Evolutionary conservation across 1,140 invertebrate species (phyloP).

Genomic region (Neuroterus valhalla): DNA sequence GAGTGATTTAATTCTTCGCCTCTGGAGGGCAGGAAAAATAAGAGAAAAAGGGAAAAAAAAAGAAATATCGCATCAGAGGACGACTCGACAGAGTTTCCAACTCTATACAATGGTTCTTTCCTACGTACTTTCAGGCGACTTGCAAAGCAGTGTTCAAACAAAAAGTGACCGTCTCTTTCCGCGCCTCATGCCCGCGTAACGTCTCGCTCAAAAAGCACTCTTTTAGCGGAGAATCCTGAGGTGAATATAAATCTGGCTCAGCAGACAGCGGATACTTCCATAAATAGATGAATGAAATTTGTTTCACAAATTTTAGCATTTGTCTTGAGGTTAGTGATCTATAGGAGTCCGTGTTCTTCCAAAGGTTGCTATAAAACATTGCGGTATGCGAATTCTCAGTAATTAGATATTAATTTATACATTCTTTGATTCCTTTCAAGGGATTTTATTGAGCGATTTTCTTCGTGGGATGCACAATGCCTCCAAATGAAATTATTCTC

Average conservation of each 20-base stretch:
- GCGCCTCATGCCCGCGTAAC: constrained; percentile 20
- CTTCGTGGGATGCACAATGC: no score
- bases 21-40: constrained; percentile 17
- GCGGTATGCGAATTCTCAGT: no score
- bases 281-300: constrained; percentile 1
- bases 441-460: no score
- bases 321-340: no score
- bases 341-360: no score
- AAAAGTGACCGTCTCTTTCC: constrained; percentile 30
- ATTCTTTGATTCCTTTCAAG: no score
- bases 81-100: constrained; percentile 28
- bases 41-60: not conserved
- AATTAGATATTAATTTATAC: no score
- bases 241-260: constrained; percentile 17
- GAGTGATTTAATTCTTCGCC: constrained; percentile 30
- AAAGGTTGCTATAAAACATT: no score
- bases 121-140: constrained; percentile 26
- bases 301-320: not conserved
- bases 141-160: constrained; percentile 30
- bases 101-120: constrained; percentile 29
- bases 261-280: not conserved
- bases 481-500: no score
- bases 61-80: constrained; percentile 23
- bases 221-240: constrained; percentile 26
- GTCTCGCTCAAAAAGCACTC: constrained; percentile 21